These are phyloP conservation scores for Penaeus japonicus DNA, from an alignment of 1,140 invertebrate genomes.

Conservation along the genomic window DNA sequence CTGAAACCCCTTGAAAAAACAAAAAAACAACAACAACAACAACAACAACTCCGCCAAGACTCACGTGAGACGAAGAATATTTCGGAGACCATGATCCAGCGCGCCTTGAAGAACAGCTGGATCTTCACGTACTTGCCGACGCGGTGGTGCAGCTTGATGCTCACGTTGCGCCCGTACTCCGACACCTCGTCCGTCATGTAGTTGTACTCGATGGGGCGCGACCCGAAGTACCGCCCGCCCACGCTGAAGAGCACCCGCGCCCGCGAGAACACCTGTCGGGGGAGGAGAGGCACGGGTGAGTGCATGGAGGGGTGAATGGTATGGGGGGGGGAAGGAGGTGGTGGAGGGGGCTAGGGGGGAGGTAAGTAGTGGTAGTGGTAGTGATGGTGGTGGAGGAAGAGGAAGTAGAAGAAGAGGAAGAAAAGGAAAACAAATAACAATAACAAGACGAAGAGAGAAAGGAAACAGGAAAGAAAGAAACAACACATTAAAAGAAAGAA, in stretches of 20 bases:
- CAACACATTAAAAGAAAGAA: too few species aligned
- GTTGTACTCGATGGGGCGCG: slow-evolving; percentile 71
- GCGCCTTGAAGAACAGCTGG: slow-evolving; percentile 76
- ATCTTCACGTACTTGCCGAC: slow-evolving; percentile 75
- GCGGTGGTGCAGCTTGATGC: slow-evolving; percentile 73
- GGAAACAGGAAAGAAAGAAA: too few species aligned
- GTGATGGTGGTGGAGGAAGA: too few species aligned
- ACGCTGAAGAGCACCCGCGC: slow-evolving; percentile 77
- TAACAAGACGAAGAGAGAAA: too few species aligned
- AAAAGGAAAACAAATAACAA: neutral
- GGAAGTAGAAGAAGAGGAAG: neutral
- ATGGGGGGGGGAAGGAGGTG: too few species aligned
- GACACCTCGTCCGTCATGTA: slow-evolving; percentile 77
- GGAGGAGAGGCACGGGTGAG: too few species aligned
- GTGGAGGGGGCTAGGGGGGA: too few species aligned
- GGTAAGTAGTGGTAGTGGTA: too few species aligned
- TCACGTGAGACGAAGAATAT: slow-evolving; percentile 75
- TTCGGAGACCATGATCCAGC: slow-evolving; percentile 84
- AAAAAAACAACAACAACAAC: neutral
- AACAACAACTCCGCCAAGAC: slow-evolving; percentile 33
- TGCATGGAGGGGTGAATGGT: too few species aligned
- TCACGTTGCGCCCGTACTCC: slow-evolving; percentile 78
- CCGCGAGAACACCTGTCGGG: slow-evolving; percentile 74
- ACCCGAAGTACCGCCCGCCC: slow-evolving; percentile 71
- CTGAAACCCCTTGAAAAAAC: neutral